A percentile compares a stretch with the other conserved stretches of the same genome.
Conservation (phyloP, 2,797 vertebrate genomes). For the Lerista edwardsae region DNA sequence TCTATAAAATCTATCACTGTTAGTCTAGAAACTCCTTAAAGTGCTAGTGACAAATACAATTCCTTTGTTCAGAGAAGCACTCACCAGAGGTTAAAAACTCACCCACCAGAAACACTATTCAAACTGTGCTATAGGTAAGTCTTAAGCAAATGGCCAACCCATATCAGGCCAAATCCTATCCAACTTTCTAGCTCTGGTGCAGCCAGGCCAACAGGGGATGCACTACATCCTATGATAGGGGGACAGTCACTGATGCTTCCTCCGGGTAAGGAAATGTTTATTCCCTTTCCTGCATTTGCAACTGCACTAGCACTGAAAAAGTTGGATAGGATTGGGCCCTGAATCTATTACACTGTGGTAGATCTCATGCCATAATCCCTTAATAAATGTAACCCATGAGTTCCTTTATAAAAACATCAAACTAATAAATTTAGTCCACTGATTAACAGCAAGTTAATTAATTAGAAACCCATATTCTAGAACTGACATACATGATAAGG, state of each 20-base stretch:
- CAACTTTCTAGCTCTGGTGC: too few relatives aligned
- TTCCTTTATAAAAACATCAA: background rate
- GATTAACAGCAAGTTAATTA: background rate
- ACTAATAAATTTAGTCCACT: background rate
- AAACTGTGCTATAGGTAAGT: background rate
- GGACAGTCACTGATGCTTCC: too few relatives aligned
- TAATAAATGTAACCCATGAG: background rate
- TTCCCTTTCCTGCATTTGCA: too few relatives aligned
- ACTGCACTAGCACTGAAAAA: too few relatives aligned
- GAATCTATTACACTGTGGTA: background rate
- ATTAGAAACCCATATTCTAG: background rate
- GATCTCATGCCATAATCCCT: background rate
- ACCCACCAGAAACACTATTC: conserved; percentile 11
- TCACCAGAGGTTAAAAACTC: background rate
- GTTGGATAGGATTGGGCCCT: too few relatives aligned
- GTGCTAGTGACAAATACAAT: background rate
- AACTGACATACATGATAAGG: background rate
- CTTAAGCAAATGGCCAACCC: background rate
- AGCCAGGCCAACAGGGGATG: too few relatives aligned
- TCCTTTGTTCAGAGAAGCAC: background rate
- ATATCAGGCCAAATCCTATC: too few relatives aligned
- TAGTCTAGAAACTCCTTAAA: conserved; percentile 22
- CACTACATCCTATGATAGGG: too few relatives aligned
- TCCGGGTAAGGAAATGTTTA: too few relatives aligned
- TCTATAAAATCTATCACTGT: background rate